phyloP scores from a whole-genome alignment of 2,113 vertebrate genomes.

The Myotis yumanensis region DNA sequence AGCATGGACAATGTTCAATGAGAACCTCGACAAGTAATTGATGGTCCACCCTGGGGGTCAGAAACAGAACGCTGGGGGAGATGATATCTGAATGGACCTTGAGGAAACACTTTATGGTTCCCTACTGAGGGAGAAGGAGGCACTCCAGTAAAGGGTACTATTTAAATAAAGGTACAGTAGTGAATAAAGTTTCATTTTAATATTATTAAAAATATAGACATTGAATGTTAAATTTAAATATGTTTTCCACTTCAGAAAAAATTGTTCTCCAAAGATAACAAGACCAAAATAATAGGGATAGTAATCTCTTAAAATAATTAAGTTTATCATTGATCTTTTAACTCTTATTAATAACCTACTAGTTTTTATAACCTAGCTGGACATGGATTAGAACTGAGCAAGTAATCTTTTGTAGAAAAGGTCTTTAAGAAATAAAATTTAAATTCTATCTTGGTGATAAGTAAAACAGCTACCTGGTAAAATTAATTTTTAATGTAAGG shows the following conservation, averaged over 20 bases:
- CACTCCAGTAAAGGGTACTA: not conserved
- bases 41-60: no score
- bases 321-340: slow-evolving; percentile 80
- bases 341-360: slow-evolving; percentile 72
- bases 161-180: not conserved
- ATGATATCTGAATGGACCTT: not conserved
- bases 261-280: slow-evolving; percentile 51
- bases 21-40: not conserved
- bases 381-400: slow-evolving; percentile 81
- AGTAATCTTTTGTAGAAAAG: slow-evolving; percentile 72
- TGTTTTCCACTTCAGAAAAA: slow-evolving; percentile 30
- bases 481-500: slow-evolving; percentile 83
- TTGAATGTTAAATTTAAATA: slow-evolving; percentile 17
- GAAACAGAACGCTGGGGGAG: no score
- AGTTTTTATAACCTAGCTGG: slow-evolving; percentile 68
- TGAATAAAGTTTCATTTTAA: not conserved
- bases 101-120: not conserved
- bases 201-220: slow-evolving; percentile 21
- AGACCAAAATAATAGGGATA: slow-evolving; percentile 74
- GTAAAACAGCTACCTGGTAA: slow-evolving; percentile 74
- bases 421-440: slow-evolving; percentile 76
- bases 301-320: slow-evolving; percentile 71
- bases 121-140: not conserved
- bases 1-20: no score
- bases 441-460: slow-evolving; percentile 76